A percentile compares a stretch with the other conserved stretches of the same genome.
Evolutionary conservation across 1,140 invertebrate species (phyloP).

Genomic region (Hestina assimilis): DNA sequence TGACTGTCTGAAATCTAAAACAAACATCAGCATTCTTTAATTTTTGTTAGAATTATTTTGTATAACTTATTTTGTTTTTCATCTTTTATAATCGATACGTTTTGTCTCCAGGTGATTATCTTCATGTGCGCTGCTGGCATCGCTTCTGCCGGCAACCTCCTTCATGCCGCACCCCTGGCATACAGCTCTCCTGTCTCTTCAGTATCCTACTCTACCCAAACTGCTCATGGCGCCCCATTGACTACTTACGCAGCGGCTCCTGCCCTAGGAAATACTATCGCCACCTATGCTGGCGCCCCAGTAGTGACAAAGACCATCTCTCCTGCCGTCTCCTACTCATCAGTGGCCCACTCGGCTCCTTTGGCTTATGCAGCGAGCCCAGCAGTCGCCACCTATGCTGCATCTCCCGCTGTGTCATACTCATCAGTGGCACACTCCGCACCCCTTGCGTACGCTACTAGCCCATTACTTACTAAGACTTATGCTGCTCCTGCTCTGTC

Average conservation of each 20-base stretch:
- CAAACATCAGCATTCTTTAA: neutral
- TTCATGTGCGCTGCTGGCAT: slow-evolving; percentile 57
- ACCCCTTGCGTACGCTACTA: slow-evolving; percentile 27
- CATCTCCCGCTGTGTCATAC: slow-evolving; percentile 11
- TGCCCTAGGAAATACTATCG: slow-evolving; percentile 3
- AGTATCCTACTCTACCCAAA: slow-evolving; percentile 45
- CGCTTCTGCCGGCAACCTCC: slow-evolving; percentile 54
- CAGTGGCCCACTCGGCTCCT: slow-evolving; percentile 25
- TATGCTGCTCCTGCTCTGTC: slow-evolving; percentile 22
- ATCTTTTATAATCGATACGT: neutral
- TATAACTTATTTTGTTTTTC: neutral
- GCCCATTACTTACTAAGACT: slow-evolving; percentile 22
- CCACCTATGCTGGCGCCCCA: slow-evolving; percentile 1
- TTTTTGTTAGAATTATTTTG: no score
- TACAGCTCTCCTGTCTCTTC: slow-evolving; percentile 46
- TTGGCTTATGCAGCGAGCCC: slow-evolving; percentile 14
- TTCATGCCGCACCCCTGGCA: slow-evolving; percentile 44
- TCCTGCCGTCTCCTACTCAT: slow-evolving; percentile 10
- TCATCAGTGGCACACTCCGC: slow-evolving; percentile 18
- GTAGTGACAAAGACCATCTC: neutral
- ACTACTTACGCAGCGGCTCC: slow-evolving; percentile 25
- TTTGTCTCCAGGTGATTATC: slow-evolving; percentile 43
- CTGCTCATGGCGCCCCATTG: slow-evolving; percentile 35
- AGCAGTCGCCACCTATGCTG: neutral
- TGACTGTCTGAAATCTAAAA: neutral